Percentiles rank a stretch among this genome's conserved stretches.
These are phyloP conservation scores for Crocuta crocuta DNA, from an alignment of 2,113 vertebrate genomes.

Conservation along the genomic window DNA sequence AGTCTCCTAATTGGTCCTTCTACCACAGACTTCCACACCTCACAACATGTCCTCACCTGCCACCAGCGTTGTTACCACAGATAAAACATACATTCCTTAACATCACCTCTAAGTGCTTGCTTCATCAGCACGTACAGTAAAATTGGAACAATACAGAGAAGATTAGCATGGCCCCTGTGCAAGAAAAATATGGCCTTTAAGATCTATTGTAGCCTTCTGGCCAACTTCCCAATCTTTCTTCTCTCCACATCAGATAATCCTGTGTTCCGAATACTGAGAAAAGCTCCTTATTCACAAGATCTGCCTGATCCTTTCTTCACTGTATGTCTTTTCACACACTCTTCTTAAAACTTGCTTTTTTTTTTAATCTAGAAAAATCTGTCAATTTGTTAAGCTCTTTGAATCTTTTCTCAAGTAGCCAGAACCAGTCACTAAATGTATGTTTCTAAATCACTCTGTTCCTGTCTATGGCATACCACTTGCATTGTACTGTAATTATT, in stretches of 20 bases:
- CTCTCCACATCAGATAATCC: not conserved
- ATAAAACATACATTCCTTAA: not conserved
- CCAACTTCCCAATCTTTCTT: not conserved
- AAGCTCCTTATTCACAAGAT: not conserved
- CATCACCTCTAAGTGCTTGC: not conserved
- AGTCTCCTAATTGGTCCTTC: not conserved
- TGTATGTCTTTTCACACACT: not conserved
- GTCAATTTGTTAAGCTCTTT: not conserved
- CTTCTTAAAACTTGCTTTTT: not conserved
- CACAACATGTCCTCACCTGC: not conserved
- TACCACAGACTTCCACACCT: not conserved
- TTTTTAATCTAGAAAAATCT: not conserved
- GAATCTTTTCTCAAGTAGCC: not conserved
- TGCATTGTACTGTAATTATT: not conserved
- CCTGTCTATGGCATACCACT: not conserved
- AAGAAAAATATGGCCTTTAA: not conserved
- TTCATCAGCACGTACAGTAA: not conserved
- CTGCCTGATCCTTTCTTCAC: not conserved
- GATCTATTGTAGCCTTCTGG: not conserved
- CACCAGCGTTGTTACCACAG: not conserved
- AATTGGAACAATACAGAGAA: not conserved
- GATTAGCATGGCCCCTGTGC: not conserved
- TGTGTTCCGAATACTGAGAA: not conserved
- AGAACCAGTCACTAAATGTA: not conserved
- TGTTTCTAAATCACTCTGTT: not conserved